Base-by-base conservation (phyloP, 2,113 vertebrate genomes). In the Saguinus midas region DNA sequence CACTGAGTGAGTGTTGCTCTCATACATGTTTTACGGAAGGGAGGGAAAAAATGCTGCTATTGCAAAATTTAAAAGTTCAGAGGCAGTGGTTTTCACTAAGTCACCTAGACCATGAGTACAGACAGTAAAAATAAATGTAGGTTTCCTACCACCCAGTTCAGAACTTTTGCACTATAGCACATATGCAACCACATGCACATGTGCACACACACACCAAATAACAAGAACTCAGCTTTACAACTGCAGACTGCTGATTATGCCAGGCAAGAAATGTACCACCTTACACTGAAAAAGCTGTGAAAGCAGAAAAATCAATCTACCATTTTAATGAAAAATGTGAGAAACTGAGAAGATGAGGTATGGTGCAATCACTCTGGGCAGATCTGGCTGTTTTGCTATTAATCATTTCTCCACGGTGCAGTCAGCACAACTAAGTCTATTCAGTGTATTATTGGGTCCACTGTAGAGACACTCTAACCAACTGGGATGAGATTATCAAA, bases 261-360 rank as follows among this genome's bases (percentile, higher is more conserved):
- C 91, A 93, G 85, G 70, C 61, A 97, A 96, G 75, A 97, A 94
- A 96, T 48, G 75, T 37, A 87, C 94, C 96, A 84, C 23, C 66
- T 84, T 84, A 92, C 18, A 73, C 73, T 70, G 50, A 96, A 94
- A 85, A 97, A 97, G 94, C 97, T 91, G 84, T 96, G 95, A 97
- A 97, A 84, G 95, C 96, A 96, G 93, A 96, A 98, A 97, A 98
- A 95, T 97, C 94, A 97, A 97, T 98, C 91, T 91, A 91, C 92
- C 1, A 0, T 92, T 98, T 95, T 97, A 97, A 97, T 97, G 95
- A 98, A 97, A 96, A 94, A 96, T 66, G 95, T 97, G 96, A 91
- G 94, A 85, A 3, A 72, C 37, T 92, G 88, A 89, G 90, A 98
- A 35, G 72, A 95, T 95, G 96, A 91, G 92, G 95, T 96, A 90